Evolutionary conservation across 2,888 invertebrate species (phyloP).

Genomic region (Dicyrtoma fusca): DNA sequence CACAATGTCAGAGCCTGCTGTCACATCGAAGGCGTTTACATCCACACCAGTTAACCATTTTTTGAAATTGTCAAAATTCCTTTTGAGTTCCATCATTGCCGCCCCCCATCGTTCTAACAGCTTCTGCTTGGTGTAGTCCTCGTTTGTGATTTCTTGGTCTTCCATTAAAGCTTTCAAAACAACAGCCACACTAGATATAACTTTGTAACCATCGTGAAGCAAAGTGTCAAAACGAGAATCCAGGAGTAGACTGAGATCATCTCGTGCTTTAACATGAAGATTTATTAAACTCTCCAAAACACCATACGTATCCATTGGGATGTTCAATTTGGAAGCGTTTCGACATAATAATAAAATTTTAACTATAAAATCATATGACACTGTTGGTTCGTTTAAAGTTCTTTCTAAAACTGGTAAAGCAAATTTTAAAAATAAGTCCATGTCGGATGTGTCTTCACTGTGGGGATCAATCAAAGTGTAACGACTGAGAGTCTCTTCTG

Average conservation of each 20-base stretch:
- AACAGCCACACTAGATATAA: conserved; percentile 5
- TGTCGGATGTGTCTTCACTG: conserved; percentile 11
- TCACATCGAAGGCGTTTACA: not conserved
- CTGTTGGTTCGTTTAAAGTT: conserved; percentile 11
- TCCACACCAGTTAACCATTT: conserved; percentile 28
- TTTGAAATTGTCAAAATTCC: conserved; percentile 15
- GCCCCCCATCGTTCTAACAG: conserved; percentile 28
- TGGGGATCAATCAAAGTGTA: conserved; percentile 18
- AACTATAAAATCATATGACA: conserved; percentile 32
- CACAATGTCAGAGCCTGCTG: conserved; percentile 11
- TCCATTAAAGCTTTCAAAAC: conserved; percentile 1
- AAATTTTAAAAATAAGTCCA: conserved; percentile 32
- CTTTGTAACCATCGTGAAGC: conserved; percentile 12
- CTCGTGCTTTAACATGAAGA: conserved; percentile 33
- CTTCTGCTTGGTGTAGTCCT: conserved; percentile 13
- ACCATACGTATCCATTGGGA: conserved; percentile 18
- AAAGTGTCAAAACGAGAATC: conserved; percentile 19
- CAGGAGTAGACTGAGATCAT: conserved; percentile 18
- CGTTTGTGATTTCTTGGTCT: not conserved
- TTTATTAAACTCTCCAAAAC: conserved; percentile 36
- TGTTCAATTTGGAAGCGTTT: conserved; percentile 20
- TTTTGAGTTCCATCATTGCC: conserved; percentile 13
- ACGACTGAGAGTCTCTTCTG: conserved; percentile 34
- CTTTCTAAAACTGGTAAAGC: conserved; percentile 18
- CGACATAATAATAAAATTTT: conserved; percentile 19